Conservation (phyloP, 2,888 invertebrate genomes). For the Urechis unicinctus region DNA sequence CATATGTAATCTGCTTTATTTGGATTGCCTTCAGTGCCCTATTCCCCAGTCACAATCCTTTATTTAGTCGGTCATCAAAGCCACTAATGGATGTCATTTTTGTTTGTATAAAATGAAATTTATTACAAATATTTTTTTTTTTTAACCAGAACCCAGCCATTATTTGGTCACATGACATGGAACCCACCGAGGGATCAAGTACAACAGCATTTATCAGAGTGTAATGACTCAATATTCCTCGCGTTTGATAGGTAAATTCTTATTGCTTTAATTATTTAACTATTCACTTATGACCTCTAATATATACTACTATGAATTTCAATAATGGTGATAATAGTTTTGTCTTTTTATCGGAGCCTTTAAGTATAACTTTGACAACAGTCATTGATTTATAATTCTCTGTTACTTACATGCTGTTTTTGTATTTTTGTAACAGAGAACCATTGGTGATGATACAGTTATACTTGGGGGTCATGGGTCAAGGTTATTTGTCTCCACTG, state of each 20-base stretch:
- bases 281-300: no score
- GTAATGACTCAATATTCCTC: constrained; percentile 34
- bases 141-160: constrained; percentile 52
- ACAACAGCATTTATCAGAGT: constrained; percentile 22
- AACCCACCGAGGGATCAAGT: constrained; percentile 55
- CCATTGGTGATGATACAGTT: constrained; percentile 42
- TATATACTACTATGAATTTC: no score
- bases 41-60: no score
- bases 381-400: neutral
- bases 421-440: constrained; percentile 50
- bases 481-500: constrained; percentile 57
- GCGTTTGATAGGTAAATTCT: constrained; percentile 34
- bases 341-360: no score
- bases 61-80: no score
- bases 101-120: no score
- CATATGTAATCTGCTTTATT: no score
- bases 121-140: neutral
- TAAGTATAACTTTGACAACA: no score
- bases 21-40: no score
- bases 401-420: neutral
- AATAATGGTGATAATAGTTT: no score
- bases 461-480: constrained; percentile 39
- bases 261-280: neutral
- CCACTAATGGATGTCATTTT: no score
- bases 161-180: constrained; percentile 59